These are phyloP conservation scores for Phengaris arion DNA, from an alignment of 2,888 invertebrate species.

Conservation along the genomic window DNA sequence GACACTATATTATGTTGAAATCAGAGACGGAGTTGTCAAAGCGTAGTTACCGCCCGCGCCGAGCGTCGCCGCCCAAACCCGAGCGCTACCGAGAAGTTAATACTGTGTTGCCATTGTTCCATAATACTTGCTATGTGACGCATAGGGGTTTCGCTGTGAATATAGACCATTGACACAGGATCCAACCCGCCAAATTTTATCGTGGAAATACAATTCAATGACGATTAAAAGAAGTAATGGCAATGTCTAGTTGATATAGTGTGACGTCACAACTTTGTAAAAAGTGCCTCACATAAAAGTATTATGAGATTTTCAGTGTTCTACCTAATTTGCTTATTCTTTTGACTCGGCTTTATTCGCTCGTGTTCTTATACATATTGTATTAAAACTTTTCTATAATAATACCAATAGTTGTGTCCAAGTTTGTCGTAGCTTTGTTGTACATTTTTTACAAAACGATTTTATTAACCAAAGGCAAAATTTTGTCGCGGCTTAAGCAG, in stretches of 20 bases:
- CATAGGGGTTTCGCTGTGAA: too few relatives aligned
- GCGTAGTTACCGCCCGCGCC: slow-evolving; percentile 45
- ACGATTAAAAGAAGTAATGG: not conserved
- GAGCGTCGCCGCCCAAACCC: slow-evolving; percentile 45
- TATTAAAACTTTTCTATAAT: not conserved
- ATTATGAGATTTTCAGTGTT: not conserved
- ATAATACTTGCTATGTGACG: slow-evolving; percentile 33
- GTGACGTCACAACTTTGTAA: not conserved
- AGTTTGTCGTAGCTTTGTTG: not conserved
- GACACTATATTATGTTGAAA: slow-evolving; percentile 12
- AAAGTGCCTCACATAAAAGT: not conserved
- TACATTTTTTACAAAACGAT: not conserved
- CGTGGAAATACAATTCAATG: too few relatives aligned
- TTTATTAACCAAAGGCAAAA: too few relatives aligned
- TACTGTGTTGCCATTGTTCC: slow-evolving; percentile 40
- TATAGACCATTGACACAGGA: too few relatives aligned
- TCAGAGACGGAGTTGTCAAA: slow-evolving; percentile 42
- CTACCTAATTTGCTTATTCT: not conserved
- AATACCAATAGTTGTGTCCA: not conserved
- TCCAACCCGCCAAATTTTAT: too few relatives aligned
- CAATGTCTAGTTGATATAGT: not conserved
- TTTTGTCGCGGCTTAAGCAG: too few relatives aligned
- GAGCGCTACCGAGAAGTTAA: slow-evolving; percentile 57
- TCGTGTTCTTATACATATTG: not conserved
- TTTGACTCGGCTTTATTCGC: not conserved